Evolutionary conservation across 1,140 invertebrate species (phyloP), one percentile per base, ranked within the genome.

Genomic region (Tenebrio molitor): DNA sequence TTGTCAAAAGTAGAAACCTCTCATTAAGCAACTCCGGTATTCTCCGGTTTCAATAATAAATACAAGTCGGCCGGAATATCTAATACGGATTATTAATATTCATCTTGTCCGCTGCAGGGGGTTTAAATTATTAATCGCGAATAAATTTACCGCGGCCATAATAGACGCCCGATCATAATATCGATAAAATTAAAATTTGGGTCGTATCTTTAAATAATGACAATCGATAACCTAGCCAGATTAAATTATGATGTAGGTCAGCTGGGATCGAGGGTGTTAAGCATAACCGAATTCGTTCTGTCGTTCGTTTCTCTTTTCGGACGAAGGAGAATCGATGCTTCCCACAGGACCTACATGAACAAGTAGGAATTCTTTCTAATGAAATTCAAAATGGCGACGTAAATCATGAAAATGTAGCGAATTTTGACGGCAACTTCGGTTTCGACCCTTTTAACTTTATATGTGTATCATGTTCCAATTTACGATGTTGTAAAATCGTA

Each of bases 71-170:
- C 14, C 23, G 23, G 50, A 58, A 58, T 29, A 29, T 58, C 23
- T 58, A 50, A 50, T 50, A 50, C 44, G 19, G 44, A 50, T 17
- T 17, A 58, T 58, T 58, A 58, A 58, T 58, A 58, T 58, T 58
- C 50, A 58, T 58, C 50, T 58, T 58, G 50, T 58, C 50, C 23
- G 50, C 50, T 58, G 50, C 50, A 58, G 23, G 50, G 50, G 50
- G 50, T 58, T 50, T 58, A 58, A 58, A 58, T 58, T 29, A 58
- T 58, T 58, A 29, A 58, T 29, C 15, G 50, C 29, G 50, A 58
- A 58, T 58, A 58, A 58, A 58, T 58, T 58, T 58, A 25, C 21
- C 50, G 23, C 21, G 23, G 15, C 21, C 23, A 29, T 58, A 14
- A 58, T 58, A 17, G 50, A 58, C 19, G 15, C 21, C 14, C 44